phyloP scores from a whole-genome alignment of 1,140 invertebrate genomes.

The Diorhabda elongata region DNA sequence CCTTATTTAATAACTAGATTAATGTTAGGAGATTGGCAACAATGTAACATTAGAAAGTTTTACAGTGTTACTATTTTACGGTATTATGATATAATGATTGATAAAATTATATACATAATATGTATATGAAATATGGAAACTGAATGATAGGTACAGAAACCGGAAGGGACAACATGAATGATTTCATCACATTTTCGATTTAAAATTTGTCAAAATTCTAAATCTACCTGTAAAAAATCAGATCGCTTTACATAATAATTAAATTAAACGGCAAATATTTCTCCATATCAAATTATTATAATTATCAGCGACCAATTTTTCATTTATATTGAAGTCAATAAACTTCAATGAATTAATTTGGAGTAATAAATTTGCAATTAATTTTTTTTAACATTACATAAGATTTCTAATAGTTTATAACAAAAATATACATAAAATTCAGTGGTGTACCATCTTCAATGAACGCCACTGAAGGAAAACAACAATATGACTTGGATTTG shows the following conservation, averaged over 20 bases:
- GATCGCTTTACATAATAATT: slow-evolving; percentile 13
- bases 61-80: not conserved
- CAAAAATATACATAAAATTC: slow-evolving; percentile 9
- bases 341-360: too few relatives aligned
- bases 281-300: too few relatives aligned
- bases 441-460: too few relatives aligned
- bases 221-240: slow-evolving; percentile 16
- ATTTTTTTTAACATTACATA: too few relatives aligned
- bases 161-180: slow-evolving; percentile 16
- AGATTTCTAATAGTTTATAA: not conserved
- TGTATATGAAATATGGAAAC: slow-evolving; percentile 9
- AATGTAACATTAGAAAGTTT: not conserved
- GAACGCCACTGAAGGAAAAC: too few relatives aligned
- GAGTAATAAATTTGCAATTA: too few relatives aligned
- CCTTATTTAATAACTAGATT: too few relatives aligned
- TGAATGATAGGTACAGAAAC: slow-evolving; percentile 12
- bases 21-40: too few relatives aligned
- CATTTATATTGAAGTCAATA: not conserved
- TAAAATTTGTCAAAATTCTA: slow-evolving; percentile 12
- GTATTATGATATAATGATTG: slow-evolving; percentile 7
- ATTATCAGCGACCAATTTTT: not conserved
- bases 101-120: slow-evolving; percentile 1
- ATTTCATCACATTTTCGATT: slow-evolving; percentile 17
- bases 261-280: not conserved
- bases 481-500: slow-evolving; percentile 11